phyloP scores from a whole-genome alignment of 2,113 vertebrate species.

The Corythaixoides concolor region DNA sequence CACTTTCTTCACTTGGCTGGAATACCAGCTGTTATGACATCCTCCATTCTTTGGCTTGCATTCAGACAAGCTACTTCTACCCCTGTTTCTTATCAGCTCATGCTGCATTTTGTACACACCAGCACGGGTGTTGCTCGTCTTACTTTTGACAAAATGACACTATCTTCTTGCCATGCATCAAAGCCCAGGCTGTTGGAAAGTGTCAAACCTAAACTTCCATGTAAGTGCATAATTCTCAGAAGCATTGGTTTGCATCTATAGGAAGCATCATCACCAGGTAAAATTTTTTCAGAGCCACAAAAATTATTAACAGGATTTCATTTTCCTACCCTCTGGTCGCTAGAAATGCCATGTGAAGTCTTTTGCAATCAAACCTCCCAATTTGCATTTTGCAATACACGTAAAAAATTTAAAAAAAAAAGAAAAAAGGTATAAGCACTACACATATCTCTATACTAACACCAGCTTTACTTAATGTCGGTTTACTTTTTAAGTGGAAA shows the following conservation, averaged over 20 bases:
- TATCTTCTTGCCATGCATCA: neutral
- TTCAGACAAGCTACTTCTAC: conserved; percentile 5
- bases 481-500: neutral
- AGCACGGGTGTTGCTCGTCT: neutral
- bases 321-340: neutral
- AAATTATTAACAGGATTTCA: neutral
- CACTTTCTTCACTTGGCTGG: neutral
- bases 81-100: neutral
- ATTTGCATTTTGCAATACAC: neutral
- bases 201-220: neutral
- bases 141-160: neutral
- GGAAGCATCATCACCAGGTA: neutral
- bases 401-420: neutral
- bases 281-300: neutral
- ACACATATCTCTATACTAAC: neutral
- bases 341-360: neutral
- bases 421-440: neutral
- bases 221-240: neutral
- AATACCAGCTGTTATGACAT: neutral
- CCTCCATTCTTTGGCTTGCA: neutral
- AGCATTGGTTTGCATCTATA: neutral
- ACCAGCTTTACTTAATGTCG: neutral
- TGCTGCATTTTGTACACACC: neutral
- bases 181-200: neutral
- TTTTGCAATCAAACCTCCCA: neutral